Conservation (phyloP, 2,888 invertebrate species). For the Xylota sylvarum region DNA sequence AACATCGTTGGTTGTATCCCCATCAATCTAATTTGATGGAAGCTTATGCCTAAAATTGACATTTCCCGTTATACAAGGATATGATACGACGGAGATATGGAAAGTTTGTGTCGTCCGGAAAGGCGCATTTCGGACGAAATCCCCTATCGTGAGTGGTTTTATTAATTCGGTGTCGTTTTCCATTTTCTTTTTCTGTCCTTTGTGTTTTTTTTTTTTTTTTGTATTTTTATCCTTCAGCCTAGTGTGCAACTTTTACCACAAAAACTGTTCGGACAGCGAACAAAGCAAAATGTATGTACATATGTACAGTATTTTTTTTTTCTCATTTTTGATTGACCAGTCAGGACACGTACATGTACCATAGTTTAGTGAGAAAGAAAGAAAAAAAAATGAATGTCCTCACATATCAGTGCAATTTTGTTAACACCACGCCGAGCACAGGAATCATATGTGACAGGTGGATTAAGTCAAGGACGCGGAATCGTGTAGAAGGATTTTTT, state of each 20-base stretch:
- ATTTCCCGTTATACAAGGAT: slow-evolving; percentile 57
- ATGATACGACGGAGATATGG: slow-evolving; percentile 28
- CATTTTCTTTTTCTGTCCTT: slow-evolving; percentile 39
- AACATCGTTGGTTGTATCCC: slow-evolving; percentile 19
- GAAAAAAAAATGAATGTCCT: slow-evolving; percentile 14
- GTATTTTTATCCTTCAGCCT: slow-evolving; percentile 3
- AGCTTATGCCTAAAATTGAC: slow-evolving; percentile 65
- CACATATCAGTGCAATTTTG: slow-evolving; percentile 53
- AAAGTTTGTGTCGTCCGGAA: slow-evolving; percentile 38
- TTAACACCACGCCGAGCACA: slow-evolving; percentile 30
- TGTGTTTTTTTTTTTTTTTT: slow-evolving; percentile 4
- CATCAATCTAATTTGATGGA: slow-evolving; percentile 67
- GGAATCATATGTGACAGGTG: slow-evolving; percentile 55
- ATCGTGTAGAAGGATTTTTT: slow-evolving; percentile 21
- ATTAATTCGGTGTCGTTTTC: slow-evolving; percentile 54
- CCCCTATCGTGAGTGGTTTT: slow-evolving; percentile 60
- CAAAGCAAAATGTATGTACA: too few relatives aligned
- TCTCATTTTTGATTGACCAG: slow-evolving; percentile 21
- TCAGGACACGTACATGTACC: slow-evolving; percentile 45
- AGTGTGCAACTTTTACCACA: slow-evolving; percentile 7
- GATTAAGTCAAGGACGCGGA: slow-evolving; percentile 33
- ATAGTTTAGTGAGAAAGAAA: slow-evolving; percentile 21
- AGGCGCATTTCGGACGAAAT: slow-evolving; percentile 14
- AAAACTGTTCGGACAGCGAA: neutral
- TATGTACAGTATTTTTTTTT: neutral